Evolutionary conservation across 2,797 vertebrate genomes (phyloP), one percentile per base, ranked within the genome.

Genomic region (Clarias fuscus): DNA sequence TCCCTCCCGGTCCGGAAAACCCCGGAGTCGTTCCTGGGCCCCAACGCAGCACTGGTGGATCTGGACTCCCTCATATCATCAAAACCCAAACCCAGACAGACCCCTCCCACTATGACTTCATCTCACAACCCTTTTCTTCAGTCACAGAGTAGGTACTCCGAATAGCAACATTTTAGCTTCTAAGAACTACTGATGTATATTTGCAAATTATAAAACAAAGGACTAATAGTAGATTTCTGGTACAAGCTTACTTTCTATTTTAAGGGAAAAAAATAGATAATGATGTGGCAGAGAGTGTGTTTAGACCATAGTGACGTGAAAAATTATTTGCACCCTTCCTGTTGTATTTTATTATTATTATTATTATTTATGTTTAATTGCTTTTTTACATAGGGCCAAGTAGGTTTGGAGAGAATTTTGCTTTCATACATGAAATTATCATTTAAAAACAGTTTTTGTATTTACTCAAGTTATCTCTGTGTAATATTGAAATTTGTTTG

Each of bases 41-140:
- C 97, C 89, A 98, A 98, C 0, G 97, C 97, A 0, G 94, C 97
- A 0, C 96, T 98, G 0, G 97, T 98, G n/a, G 97, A 98, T 89
- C 94, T 98, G 33, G 97, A 98, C 92, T 97, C 97, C 0, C 92
- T 98, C 88, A 92, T 98, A 90, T 96, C 96, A 4, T 96, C 97
- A 76, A 96, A 96, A 93, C 95, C 95, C 87, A 96, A 95, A 93
- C 93, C 94, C 86, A 96, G 96, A 90, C 95, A 95, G 92, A 94
- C 94, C 0, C 94, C 94, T 0, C 94, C 95, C 87, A 95, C 96
- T 86, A 94, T 96, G 90, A 93, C 95, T 20, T 94, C 95, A 65
- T 93, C 95, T 2, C 94, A 96, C 92, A 96, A 96, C 91, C 96
- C 96, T 86, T 96, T 96, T 90, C 95, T 96, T 77, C 95, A 96